These are phyloP conservation scores for Drosophila ezoana DNA, from an alignment of 2,888 invertebrate genomes.

Conservation along the genomic window DNA sequence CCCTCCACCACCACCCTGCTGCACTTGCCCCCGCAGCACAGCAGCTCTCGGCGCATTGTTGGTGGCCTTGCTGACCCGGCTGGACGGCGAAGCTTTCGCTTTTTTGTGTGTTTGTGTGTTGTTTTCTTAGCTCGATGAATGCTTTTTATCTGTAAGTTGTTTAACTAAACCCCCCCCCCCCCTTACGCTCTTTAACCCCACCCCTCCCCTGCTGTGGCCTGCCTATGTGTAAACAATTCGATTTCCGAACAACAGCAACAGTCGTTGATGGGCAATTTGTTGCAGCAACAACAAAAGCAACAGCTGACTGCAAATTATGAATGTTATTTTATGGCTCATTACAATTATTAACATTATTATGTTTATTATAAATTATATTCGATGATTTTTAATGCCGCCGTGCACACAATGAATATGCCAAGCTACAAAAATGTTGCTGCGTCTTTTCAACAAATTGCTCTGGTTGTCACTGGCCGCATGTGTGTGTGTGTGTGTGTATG, in stretches of 20 bases:
- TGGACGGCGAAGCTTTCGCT: conserved; percentile 49
- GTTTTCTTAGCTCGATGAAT: conserved; percentile 18
- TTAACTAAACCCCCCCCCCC: not conserved
- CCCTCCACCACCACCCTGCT: not conserved
- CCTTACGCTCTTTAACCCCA: not conserved
- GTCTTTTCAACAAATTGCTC: conserved; percentile 60
- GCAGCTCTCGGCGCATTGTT: conserved; percentile 3
- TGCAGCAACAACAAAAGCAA: conserved; percentile 31
- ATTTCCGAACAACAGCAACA: conserved; percentile 27
- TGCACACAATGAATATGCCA: conserved; percentile 39
- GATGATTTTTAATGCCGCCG: conserved; percentile 51
- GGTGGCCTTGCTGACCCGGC: conserved; percentile 56
- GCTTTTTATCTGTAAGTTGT: conserved; percentile 12
- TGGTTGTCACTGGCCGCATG: conserved; percentile 58
- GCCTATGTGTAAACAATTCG: conserved; percentile 23
- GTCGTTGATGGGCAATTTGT: conserved; percentile 75
- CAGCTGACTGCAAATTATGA: conserved; percentile 44
- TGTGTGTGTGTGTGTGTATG: conserved; percentile 13
- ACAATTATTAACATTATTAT: conserved; percentile 66
- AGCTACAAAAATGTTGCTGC: conserved; percentile 26
- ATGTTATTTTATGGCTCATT: conserved; percentile 60
- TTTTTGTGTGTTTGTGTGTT: conserved; percentile 21
- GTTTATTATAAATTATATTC: conserved; percentile 27
- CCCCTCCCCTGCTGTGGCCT: not conserved
- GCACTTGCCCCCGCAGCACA: too few relatives aligned